Evolutionary conservation across 2,888 invertebrate genomes (phyloP).

Genomic region (Eristalinus sepulchralis): DNA sequence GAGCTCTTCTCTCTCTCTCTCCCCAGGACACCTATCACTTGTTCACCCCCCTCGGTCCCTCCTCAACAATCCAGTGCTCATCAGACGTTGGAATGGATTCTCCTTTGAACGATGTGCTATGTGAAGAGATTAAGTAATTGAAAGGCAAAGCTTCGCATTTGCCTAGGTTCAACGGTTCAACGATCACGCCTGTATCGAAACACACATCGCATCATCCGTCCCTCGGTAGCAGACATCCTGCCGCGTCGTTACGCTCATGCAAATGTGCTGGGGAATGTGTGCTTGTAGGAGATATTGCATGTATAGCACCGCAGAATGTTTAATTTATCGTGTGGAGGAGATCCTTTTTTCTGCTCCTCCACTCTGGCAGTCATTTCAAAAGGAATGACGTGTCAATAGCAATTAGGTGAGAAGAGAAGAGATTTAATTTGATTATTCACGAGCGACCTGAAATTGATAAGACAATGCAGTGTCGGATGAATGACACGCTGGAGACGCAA

Average conservation of each 20-base stretch:
- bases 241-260: background rate
- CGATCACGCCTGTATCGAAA: slow-evolving; percentile 34
- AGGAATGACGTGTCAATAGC: slow-evolving; percentile 40
- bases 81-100: background rate
- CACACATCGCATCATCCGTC: background rate
- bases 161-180: slow-evolving; percentile 49
- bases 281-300: background rate
- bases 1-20: background rate
- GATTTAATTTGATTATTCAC: slow-evolving; percentile 30
- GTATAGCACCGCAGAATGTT: slow-evolving; percentile 12
- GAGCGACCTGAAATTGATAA: background rate
- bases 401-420: slow-evolving; percentile 32
- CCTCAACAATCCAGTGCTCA: background rate
- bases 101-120: slow-evolving; percentile 52
- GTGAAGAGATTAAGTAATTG: slow-evolving; percentile 63
- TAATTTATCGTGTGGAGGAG: slow-evolving; percentile 39
- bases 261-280: slow-evolving; percentile 10
- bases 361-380: slow-evolving; percentile 13
- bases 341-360: slow-evolving; percentile 9
- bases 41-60: background rate
- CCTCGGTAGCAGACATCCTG: background rate
- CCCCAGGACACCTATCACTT: background rate
- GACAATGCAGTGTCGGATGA: background rate
- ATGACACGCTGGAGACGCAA: background rate
- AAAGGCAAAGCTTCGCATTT: slow-evolving; percentile 48